Evolutionary conservation across 53 echinoderm and acorn worm species (phyloP).

Genomic region (Glandiceps talaboti): DNA sequence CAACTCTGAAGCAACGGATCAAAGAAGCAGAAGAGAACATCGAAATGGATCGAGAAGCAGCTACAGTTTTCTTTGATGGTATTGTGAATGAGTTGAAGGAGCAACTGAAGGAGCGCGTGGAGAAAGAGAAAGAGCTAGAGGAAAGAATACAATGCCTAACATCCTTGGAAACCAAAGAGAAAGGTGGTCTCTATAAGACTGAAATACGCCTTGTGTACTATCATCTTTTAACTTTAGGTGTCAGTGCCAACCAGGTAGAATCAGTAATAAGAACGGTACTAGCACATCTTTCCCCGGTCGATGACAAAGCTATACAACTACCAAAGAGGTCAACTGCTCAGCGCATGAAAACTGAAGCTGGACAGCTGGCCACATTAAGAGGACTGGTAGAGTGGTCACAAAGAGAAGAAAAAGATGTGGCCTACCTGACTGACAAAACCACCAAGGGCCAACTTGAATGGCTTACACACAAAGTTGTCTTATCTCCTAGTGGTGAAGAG

Average conservation of each 20-base stretch:
- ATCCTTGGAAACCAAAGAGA: not conserved
- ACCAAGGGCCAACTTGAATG: not conserved
- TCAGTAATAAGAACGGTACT: not conserved
- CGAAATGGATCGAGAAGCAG: not conserved
- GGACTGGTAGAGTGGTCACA: not conserved
- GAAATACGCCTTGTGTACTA: not conserved
- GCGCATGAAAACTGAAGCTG: not conserved
- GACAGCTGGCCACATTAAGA: not conserved
- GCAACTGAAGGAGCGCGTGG: not conserved
- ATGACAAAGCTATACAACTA: not conserved
- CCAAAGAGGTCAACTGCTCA: not conserved
- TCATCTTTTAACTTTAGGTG: not conserved
- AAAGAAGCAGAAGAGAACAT: not conserved
- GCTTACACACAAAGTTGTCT: not conserved
- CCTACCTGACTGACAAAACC: not conserved
- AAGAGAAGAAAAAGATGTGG: not conserved
- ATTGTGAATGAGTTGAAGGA: not conserved
- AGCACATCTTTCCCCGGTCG: not conserved
- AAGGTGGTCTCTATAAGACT: not conserved
- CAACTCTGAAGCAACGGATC: not conserved
- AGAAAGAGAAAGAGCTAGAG: not conserved
- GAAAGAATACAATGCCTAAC: not conserved
- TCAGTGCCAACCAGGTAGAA: not conserved
- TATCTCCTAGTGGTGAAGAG: not conserved
- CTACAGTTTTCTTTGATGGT: not conserved